Evolutionary conservation across 2,888 invertebrate genomes (phyloP).

Genomic region (Hypsopygia costalis): DNA sequence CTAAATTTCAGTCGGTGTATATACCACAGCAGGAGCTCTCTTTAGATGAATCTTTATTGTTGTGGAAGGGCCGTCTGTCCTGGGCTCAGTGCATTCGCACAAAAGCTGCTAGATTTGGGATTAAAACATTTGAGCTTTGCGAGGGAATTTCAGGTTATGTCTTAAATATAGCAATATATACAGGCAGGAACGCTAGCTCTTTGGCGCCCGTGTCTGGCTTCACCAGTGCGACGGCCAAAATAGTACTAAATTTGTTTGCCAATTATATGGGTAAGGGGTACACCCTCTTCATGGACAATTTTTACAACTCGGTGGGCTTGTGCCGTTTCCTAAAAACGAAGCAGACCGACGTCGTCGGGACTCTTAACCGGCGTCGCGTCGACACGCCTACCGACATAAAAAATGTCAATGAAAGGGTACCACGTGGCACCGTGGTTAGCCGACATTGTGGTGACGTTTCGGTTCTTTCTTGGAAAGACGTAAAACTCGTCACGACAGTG

Average conservation of each 20-base stretch:
- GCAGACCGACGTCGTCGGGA: constrained; percentile 19
- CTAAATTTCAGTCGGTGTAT: constrained; percentile 6
- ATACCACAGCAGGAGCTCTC: constrained; percentile 7
- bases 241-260: constrained; percentile 7
- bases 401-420: constrained; percentile 6
- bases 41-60: constrained; percentile 7
- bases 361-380: constrained; percentile 10
- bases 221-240: background rate
- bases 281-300: constrained; percentile 19
- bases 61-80: constrained; percentile 1
- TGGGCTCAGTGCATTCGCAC: constrained; percentile 2
- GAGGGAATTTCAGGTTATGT: constrained; percentile 2
- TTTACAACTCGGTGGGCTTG: constrained; percentile 14
- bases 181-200: background rate
- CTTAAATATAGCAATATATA: background rate
- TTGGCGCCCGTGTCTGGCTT: background rate
- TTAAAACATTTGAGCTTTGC: constrained; percentile 4
- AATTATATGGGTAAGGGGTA: constrained; percentile 18
- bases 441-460: background rate
- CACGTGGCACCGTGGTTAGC: background rate
- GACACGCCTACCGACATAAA: constrained; percentile 10
- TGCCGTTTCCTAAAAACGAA: constrained; percentile 13
- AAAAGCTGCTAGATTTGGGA: constrained; percentile 3
- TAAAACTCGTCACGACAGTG: background rate
- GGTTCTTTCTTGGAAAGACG: constrained; percentile 1